Evolutionary conservation across 1,140 invertebrate species (phyloP).

Genomic region (Orius insidiosus): DNA sequence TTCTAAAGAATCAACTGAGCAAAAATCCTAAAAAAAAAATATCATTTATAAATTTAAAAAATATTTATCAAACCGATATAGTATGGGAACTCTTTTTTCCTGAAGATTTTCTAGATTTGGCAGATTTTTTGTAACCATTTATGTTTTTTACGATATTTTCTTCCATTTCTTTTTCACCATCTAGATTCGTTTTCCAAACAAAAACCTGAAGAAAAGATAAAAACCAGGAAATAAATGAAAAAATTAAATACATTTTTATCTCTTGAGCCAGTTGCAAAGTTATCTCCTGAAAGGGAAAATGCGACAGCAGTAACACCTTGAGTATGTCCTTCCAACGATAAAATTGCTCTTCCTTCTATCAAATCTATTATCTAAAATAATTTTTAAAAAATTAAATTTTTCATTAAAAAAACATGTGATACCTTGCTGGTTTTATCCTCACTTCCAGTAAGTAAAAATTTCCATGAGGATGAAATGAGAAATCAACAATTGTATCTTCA

Average conservation of each 20-base stretch:
- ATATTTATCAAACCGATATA: background rate
- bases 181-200: too few relatives aligned
- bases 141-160: too few relatives aligned
- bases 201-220: background rate
- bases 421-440: conserved; percentile 53
- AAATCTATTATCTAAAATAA: conserved; percentile 52
- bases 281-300: conserved; percentile 59
- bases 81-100: too few relatives aligned
- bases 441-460: conserved; percentile 49
- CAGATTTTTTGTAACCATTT: too few relatives aligned
- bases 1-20: too few relatives aligned
- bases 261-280: conserved; percentile 62
- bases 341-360: conserved; percentile 70
- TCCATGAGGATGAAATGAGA: conserved; percentile 55
- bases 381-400: background rate
- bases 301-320: conserved; percentile 50
- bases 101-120: too few relatives aligned
- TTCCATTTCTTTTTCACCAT: too few relatives aligned
- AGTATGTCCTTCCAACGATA: conserved; percentile 63
- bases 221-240: background rate
- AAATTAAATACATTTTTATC: conserved; percentile 46
- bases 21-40: too few relatives aligned
- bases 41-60: background rate
- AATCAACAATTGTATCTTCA: conserved; percentile 45
- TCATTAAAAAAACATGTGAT: conserved; percentile 15